Conservation (phyloP, 2,797 vertebrate genomes). For the Siniperca scherzeri region DNA sequence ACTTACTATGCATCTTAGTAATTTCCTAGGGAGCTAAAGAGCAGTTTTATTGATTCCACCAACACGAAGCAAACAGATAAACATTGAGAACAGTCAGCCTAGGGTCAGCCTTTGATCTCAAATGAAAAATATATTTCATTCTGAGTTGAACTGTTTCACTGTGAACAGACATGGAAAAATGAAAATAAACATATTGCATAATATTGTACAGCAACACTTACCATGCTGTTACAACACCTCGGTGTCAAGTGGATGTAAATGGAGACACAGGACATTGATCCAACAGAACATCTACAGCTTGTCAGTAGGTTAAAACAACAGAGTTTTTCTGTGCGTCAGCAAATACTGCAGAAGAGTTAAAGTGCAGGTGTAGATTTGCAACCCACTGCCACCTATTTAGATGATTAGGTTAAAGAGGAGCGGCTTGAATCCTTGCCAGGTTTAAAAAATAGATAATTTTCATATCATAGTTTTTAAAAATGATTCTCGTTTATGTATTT, state of each 20-base stretch:
- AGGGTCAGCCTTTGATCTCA: background rate
- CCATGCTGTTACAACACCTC: background rate
- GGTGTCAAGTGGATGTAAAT: slow-evolving; percentile 21
- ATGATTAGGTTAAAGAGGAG: background rate
- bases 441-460: background rate
- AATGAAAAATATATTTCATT: background rate
- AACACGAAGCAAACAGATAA: slow-evolving; percentile 36
- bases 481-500: background rate
- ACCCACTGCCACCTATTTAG: background rate
- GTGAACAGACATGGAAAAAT: background rate
- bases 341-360: background rate
- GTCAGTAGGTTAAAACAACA: background rate
- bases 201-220: background rate
- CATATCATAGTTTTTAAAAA: background rate
- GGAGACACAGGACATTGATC: slow-evolving; percentile 55
- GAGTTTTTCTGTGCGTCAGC: background rate
- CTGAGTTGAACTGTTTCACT: background rate
- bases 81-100: background rate
- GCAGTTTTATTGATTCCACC: slow-evolving; percentile 66
- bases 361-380: background rate
- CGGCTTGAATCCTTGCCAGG: background rate
- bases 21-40: slow-evolving; percentile 42
- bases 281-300: slow-evolving; percentile 14
- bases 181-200: background rate
- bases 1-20: slow-evolving; percentile 48